Evolutionary conservation across 2,888 invertebrate genomes (phyloP).

Genomic region (Entomobrya multifasciata): DNA sequence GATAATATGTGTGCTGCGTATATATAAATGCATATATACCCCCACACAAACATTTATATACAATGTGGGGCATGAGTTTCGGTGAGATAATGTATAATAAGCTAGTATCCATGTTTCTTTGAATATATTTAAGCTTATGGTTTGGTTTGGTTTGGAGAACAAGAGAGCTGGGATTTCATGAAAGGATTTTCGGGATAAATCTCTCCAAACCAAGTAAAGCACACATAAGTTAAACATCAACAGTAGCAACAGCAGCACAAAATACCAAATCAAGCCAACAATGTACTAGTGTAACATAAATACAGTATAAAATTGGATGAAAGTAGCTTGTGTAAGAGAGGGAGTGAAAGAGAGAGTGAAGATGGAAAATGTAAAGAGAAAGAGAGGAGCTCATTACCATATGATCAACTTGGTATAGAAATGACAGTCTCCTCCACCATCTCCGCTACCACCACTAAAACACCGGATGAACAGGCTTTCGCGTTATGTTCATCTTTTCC

Average conservation of each 20-base stretch:
- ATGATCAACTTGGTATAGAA: constrained; percentile 46
- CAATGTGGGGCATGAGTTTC: background rate
- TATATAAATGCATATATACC: no score
- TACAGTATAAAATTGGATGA: no score
- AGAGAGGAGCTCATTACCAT: constrained; percentile 32
- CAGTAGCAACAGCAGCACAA: background rate
- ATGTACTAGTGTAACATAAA: no score
- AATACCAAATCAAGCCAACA: no score
- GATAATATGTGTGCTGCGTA: background rate
- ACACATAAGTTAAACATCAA: no score
- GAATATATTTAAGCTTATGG: background rate
- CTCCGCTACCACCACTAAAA: background rate
- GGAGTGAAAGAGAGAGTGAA: no score
- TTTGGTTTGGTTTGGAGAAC: background rate
- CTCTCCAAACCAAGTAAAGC: background rate
- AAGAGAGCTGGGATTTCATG: constrained; percentile 37
- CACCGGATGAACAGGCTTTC: constrained; percentile 29
- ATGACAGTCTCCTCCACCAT: background rate
- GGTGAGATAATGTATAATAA: background rate
- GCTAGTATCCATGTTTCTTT: background rate
- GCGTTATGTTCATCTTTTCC: constrained; percentile 48
- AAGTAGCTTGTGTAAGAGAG: no score
- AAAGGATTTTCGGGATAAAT: constrained; percentile 41
- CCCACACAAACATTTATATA: no score
- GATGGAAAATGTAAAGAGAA: constrained; percentile 10